These are phyloP conservation scores for Chloroclysta siterata DNA, from an alignment of 2,888 invertebrate genomes.

Conservation along the genomic window DNA sequence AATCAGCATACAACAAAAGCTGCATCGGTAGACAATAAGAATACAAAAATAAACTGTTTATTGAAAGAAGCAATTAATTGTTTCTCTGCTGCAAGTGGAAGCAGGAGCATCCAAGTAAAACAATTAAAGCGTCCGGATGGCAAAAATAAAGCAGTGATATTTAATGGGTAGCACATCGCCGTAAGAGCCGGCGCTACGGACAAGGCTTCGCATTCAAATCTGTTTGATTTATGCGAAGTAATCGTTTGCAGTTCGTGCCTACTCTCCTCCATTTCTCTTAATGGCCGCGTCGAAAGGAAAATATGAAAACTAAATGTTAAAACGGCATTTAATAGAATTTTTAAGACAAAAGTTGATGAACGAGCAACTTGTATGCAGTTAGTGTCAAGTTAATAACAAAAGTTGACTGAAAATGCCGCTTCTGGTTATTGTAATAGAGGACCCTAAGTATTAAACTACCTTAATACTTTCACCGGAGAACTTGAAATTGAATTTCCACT, in stretches of 20 bases:
- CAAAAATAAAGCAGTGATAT: conserved; percentile 29
- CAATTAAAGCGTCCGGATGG: conserved; percentile 26
- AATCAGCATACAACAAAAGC: background rate
- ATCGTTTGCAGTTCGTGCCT: conserved; percentile 56
- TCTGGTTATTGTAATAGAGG: conserved; percentile 46
- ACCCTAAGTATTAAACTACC: conserved; percentile 48
- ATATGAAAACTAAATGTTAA: conserved; percentile 40
- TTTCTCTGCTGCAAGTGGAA: conserved; percentile 13
- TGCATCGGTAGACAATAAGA: background rate
- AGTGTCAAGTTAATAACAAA: conserved; percentile 54
- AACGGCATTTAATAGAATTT: conserved; percentile 24
- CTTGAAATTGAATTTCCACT: conserved; percentile 74
- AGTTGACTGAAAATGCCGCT: conserved; percentile 52
- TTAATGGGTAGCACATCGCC: conserved; percentile 53
- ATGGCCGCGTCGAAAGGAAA: conserved; percentile 36
- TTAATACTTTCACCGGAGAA: conserved; percentile 62
- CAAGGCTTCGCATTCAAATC: conserved; percentile 65
- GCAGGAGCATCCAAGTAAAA: conserved; percentile 23
- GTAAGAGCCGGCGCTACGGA: conserved; percentile 53
- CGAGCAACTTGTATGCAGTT: conserved; percentile 50
- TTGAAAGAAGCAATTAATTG: conserved; percentile 12
- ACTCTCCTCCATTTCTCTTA: conserved; percentile 43
- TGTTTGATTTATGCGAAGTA: conserved; percentile 71
- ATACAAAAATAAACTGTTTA: conserved; percentile 3
- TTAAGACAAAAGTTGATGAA: conserved; percentile 43